Percentiles rank a stretch among this genome's conserved stretches.
Evolutionary conservation across 2,113 vertebrate species (phyloP).

Genomic region (Ammodramus savannarum): DNA sequence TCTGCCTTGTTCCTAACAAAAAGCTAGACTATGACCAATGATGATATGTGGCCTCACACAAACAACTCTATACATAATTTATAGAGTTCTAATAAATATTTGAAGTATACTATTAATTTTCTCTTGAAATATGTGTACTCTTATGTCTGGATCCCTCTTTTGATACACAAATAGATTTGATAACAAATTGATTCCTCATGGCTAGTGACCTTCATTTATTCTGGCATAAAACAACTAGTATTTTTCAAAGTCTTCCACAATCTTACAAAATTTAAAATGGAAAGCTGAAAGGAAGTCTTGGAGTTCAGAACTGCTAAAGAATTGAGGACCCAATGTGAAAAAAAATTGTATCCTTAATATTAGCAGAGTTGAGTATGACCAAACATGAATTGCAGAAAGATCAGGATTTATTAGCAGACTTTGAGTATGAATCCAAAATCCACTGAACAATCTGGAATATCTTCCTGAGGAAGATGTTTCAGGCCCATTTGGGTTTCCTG

Average conservation of each 20-base stretch:
- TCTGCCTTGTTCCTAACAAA: neutral
- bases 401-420: neutral
- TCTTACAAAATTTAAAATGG: neutral
- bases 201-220: neutral
- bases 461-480: neutral
- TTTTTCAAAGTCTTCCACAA: neutral
- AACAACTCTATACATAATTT: neutral
- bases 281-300: neutral
- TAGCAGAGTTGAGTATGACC: neutral
- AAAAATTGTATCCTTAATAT: neutral
- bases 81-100: neutral
- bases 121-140: neutral
- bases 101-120: neutral
- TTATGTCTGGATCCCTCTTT: neutral
- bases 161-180: neutral
- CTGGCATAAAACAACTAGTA: neutral
- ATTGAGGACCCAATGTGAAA: neutral
- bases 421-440: neutral
- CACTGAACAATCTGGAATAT: neutral
- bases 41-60: neutral
- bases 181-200: neutral
- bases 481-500: neutral
- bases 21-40: neutral
- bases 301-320: neutral
- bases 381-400: neutral